Evolutionary conservation across 2,888 invertebrate species (phyloP).

Genomic region (Papilio elwesi): DNA sequence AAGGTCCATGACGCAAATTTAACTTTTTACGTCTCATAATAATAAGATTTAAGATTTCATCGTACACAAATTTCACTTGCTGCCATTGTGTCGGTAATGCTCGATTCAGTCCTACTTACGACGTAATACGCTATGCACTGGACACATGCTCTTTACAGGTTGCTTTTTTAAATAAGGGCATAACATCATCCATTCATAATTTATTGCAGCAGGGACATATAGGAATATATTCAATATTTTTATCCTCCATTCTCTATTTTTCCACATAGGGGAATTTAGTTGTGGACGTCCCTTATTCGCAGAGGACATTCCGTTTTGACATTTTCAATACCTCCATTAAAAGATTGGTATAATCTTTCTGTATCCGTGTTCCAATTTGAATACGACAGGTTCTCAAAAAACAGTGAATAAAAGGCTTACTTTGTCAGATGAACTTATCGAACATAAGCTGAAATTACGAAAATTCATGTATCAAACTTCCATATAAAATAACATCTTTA

Average conservation of each 20-base stretch:
- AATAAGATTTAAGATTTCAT: no score
- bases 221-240: neutral
- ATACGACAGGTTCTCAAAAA: neutral
- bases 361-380: neutral
- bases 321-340: neutral
- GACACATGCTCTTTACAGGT: no score
- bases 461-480: no score
- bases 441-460: neutral
- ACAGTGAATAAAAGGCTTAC: neutral
- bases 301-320: neutral
- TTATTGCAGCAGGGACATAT: neutral
- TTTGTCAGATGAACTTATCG: neutral
- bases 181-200: neutral
- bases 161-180: neutral
- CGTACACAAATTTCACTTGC: no score
- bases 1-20: neutral
- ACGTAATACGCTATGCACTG: no score
- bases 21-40: no score
- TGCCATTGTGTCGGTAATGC: no score
- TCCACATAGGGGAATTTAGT: neutral
- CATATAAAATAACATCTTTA: no score
- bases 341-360: neutral
- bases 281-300: neutral
- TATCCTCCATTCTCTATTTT: neutral
- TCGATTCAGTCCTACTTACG: no score